A percentile compares a stretch with the other conserved stretches of the same genome.
phyloP scores from a whole-genome alignment of 2,888 invertebrate genomes.

The Peribatodes rhomboidaria region DNA sequence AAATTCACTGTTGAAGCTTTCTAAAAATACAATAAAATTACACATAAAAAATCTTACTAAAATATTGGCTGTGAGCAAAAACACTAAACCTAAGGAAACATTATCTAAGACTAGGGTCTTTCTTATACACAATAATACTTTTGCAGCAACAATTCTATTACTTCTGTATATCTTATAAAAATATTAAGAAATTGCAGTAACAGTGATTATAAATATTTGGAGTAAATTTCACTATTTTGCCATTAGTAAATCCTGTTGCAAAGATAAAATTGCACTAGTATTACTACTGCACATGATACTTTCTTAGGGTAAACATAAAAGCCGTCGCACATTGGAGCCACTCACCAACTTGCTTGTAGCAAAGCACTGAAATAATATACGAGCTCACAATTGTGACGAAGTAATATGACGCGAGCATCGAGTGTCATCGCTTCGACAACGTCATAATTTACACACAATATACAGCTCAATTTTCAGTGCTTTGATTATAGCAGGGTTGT shows the following conservation, averaged over 20 bases:
- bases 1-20: conserved; percentile 41
- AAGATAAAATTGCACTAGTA: neutral
- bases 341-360: too few relatives aligned
- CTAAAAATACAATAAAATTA: conserved; percentile 44
- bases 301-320: neutral
- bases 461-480: too few relatives aligned
- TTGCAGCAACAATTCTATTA: conserved; percentile 53
- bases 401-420: too few relatives aligned
- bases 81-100: conserved; percentile 67
- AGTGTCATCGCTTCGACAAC: too few relatives aligned
- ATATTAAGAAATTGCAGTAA: conserved; percentile 66
- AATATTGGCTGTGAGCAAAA: conserved; percentile 75
- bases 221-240: conserved; percentile 23
- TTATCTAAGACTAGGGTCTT: conserved; percentile 81
- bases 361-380: too few relatives aligned
- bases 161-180: conserved; percentile 62
- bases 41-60: conserved; percentile 43
- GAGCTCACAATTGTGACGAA: too few relatives aligned
- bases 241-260: neutral
- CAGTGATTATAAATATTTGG: conserved; percentile 58
- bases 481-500: too few relatives aligned
- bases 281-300: neutral
- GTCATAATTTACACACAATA: too few relatives aligned
- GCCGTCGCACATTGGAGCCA: neutral
- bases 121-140: conserved; percentile 73